Conservation (phyloP, 2,888 invertebrate species). For the Ceratothoa steindachneri region DNA sequence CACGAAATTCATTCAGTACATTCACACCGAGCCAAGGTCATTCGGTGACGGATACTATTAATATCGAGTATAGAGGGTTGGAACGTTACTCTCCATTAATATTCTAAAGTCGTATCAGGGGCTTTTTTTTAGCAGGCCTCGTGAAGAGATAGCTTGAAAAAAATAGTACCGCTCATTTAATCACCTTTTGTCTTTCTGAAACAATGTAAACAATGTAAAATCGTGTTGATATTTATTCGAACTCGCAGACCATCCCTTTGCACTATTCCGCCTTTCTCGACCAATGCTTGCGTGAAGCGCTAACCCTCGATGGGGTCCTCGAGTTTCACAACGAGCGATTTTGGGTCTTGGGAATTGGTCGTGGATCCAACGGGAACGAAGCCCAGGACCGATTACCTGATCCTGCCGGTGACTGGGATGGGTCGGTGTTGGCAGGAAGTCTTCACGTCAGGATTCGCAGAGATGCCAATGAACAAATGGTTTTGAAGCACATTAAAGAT, state of each 20-base stretch:
- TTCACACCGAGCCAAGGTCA: too few species aligned
- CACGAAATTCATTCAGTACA: too few species aligned
- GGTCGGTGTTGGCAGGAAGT: slow-evolving; percentile 56
- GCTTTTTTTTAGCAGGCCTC: too few species aligned
- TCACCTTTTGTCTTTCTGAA: too few species aligned
- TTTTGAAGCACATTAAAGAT: slow-evolving; percentile 60
- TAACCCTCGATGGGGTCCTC: slow-evolving; percentile 62
- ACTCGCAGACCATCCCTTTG: slow-evolving; percentile 62
- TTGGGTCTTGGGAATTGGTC: slow-evolving; percentile 58
- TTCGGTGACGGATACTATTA: too few species aligned
- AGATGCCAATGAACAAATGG: slow-evolving; percentile 63
- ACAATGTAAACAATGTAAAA: too few species aligned
- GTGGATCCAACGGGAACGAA: background rate
- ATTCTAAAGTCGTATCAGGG: too few species aligned
- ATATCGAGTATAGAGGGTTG: too few species aligned
- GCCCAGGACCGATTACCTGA: background rate
- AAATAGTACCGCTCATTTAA: too few species aligned
- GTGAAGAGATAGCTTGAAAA: too few species aligned
- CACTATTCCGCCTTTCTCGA: slow-evolving; percentile 61
- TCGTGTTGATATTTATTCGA: too few species aligned
- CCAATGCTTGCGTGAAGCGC: slow-evolving; percentile 60
- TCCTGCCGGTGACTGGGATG: background rate
- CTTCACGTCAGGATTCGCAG: slow-evolving; percentile 61
- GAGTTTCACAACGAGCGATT: slow-evolving; percentile 63
- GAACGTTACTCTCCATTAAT: too few species aligned